Evolutionary conservation across 1,140 invertebrate genomes (phyloP), one percentile per base, ranked within the genome.

Genomic region (Sycophila sp.): DNA sequence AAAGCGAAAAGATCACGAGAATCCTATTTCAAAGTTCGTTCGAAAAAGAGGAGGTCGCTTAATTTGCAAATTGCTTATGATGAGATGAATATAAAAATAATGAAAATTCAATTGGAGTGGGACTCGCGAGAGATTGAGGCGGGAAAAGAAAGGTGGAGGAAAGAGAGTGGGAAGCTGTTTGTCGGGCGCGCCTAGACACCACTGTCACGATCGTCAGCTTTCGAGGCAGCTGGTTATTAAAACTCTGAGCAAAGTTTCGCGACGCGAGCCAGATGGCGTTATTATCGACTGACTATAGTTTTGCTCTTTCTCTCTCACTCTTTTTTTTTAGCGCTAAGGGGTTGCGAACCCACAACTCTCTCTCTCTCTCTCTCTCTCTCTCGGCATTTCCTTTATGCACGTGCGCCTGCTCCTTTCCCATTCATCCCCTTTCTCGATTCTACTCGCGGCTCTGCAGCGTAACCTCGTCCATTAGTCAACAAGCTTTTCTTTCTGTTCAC

Each of bases 201-300:
- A 36, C 59, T 55, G 59, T 58, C 47, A 73, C 59, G 55, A 69
- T 64, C 60, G 26, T 59, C 59, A 63, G 53, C 62, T 69, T 64
- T 64, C 45, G 36, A 58, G 51, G 65, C 67, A 65, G 66, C 42
- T 51, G 67, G 55, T 68, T 73, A 69, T 73, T 73, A 73, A 73
- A 73, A 73, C 59, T 73, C 47, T 8, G 13, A 10, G 15, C 1
- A 73, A 73, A 73, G 56, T 73, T 69, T 73, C 24, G 22, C 10
- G 42, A 65, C 60, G 28, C 26, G 32, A 45, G 45, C 66, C 72
- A 69, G 66, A 65, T 73, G 72, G 72, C 55, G 59, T 69, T 59
- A 73, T 73, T 73, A 73, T 73, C 66, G 66, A 69, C 59, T 69
- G 42, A 56, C 67, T 68, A n/a, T n/a, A 49, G 51, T 73, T 66